These are phyloP conservation scores for Bombus difficillimus DNA, from an alignment of 1,140 invertebrate genomes.

Conservation along the genomic window DNA sequence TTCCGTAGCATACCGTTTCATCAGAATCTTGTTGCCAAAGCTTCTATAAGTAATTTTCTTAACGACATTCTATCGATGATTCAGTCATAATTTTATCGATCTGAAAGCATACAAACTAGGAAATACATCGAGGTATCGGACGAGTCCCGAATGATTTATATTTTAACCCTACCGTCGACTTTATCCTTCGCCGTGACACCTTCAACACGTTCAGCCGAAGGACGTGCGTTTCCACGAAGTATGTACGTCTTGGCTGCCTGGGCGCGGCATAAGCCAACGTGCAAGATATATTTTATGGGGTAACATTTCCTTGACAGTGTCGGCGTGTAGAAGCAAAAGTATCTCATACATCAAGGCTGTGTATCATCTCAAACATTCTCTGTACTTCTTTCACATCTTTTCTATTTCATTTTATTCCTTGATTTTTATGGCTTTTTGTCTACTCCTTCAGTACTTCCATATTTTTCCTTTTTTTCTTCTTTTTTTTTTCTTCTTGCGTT, in stretches of 20 bases:
- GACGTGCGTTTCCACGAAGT: slow-evolving; percentile 74
- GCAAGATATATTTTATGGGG: slow-evolving; percentile 80
- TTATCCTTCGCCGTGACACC: slow-evolving; percentile 55
- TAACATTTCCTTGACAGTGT: slow-evolving; percentile 77
- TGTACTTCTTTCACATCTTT: slow-evolving; percentile 44
- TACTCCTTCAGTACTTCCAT: neutral
- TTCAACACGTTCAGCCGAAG: slow-evolving; percentile 49
- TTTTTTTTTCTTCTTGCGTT: neutral
- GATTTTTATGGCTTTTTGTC: neutral
- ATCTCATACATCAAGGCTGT: slow-evolving; percentile 70
- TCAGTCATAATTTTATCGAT: no score
- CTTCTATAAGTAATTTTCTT: no score
- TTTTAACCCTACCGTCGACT: slow-evolving; percentile 72
- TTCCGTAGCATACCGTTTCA: no score
- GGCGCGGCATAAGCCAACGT: slow-evolving; percentile 71
- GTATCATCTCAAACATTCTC: slow-evolving; percentile 56
- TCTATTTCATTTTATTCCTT: slow-evolving; percentile 58
- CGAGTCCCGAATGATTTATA: slow-evolving; percentile 70
- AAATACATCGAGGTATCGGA: slow-evolving; percentile 39
- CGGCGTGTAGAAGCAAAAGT: slow-evolving; percentile 55
- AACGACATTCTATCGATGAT: no score
- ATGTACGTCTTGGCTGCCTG: slow-evolving; percentile 71
- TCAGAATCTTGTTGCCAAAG: no score
- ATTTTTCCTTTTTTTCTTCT: neutral
- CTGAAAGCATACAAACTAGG: no score